A percentile compares a stretch with the other conserved stretches of the same genome.
These are phyloP conservation scores for Thysanoteuthis rhombus DNA, from an alignment of 2,888 invertebrate genomes.

Conservation along the genomic window DNA sequence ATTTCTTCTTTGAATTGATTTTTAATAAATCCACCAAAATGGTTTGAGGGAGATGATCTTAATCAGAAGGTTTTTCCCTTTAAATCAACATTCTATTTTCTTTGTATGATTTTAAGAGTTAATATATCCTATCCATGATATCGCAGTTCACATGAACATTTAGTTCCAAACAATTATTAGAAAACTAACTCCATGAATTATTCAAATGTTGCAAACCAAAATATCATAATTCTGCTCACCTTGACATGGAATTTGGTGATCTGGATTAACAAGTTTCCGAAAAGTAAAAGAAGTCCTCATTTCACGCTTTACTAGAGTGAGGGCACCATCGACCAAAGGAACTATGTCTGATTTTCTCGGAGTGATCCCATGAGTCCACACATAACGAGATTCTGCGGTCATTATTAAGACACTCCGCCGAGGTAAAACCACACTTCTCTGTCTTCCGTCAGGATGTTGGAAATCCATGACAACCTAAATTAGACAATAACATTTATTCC, in stretches of 20 bases:
- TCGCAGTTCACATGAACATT: too few relatives aligned
- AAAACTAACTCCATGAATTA: too few relatives aligned
- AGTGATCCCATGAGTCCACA: slow-evolving; percentile 74
- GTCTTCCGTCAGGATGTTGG: slow-evolving; percentile 74
- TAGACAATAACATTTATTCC: not conserved
- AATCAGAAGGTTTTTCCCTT: too few relatives aligned
- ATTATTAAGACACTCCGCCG: slow-evolving; percentile 81
- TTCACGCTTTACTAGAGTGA: slow-evolving; percentile 69
- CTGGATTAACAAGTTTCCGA: slow-evolving; percentile 70
- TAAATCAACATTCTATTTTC: too few relatives aligned
- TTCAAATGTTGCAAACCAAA: not conserved
- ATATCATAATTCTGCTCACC: not conserved
- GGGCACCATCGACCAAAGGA: slow-evolving; percentile 70
- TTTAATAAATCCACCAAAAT: too few relatives aligned
- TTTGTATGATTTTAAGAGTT: too few relatives aligned
- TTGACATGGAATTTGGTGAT: not conserved
- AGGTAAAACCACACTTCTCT: slow-evolving; percentile 76
- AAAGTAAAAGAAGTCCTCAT: slow-evolving; percentile 87
- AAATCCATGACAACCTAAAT: slow-evolving; percentile 83
- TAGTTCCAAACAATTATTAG: too few relatives aligned
- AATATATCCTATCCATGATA: too few relatives aligned
- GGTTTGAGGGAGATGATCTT: too few relatives aligned
- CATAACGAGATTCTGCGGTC: slow-evolving; percentile 79
- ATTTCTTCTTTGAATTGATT: too few relatives aligned
- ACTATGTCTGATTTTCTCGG: slow-evolving; percentile 83